phyloP scores from a whole-genome alignment of 1,140 invertebrate species.

The Saccostrea glomerata region DNA sequence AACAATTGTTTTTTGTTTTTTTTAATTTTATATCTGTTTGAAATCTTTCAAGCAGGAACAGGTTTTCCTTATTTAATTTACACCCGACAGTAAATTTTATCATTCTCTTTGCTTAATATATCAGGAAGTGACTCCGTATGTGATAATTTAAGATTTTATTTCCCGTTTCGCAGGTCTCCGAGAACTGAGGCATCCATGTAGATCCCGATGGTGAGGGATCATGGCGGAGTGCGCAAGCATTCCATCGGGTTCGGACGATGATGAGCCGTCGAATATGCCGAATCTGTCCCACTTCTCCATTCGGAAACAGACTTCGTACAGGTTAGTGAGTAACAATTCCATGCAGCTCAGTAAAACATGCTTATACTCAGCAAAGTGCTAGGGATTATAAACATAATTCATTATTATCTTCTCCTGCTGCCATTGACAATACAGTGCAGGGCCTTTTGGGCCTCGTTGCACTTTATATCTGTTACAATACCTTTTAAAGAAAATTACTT shows the following conservation, averaged over 20 bases:
- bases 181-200: slow-evolving; percentile 27
- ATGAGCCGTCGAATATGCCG: slow-evolving; percentile 40
- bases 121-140: neutral
- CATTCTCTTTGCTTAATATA: neutral
- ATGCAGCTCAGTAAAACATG: too few relatives aligned
- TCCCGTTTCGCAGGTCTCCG: neutral
- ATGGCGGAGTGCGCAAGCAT: slow-evolving; percentile 55
- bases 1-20: too few relatives aligned
- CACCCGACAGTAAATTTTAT: neutral
- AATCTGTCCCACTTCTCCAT: slow-evolving; percentile 59
- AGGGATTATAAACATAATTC: too few relatives aligned
- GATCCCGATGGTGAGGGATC: slow-evolving; percentile 23
- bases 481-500: too few relatives aligned
- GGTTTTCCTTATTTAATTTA: neutral
- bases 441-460: too few relatives aligned
- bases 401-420: too few relatives aligned
- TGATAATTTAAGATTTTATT: neutral
- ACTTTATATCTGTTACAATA: too few relatives aligned
- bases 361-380: too few relatives aligned
- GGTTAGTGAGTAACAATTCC: slow-evolving; percentile 35
- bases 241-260: slow-evolving; percentile 49
- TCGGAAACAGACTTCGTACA: slow-evolving; percentile 62
- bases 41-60: neutral
- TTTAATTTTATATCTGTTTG: too few relatives aligned
- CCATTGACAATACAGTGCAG: too few relatives aligned